Conservation (phyloP, 2,797 vertebrate genomes). For the Distichodus sexfasciatus region DNA sequence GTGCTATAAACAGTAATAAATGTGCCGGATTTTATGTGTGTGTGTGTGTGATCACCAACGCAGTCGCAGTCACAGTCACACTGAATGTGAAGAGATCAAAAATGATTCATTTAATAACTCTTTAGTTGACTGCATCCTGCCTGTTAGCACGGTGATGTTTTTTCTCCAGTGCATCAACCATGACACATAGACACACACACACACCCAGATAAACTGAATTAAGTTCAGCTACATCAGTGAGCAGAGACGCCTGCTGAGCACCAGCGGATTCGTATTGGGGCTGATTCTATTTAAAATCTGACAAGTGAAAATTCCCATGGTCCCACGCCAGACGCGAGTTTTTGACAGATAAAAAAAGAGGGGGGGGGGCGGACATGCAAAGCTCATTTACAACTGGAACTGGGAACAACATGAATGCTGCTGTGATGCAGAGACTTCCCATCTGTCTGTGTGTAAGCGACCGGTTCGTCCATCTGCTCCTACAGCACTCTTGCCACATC, state of each 20-base stretch:
- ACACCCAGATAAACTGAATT: background rate
- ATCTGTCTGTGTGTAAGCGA: constrained; percentile 68
- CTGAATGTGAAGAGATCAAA: constrained; percentile 2
- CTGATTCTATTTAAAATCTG: constrained; percentile 12
- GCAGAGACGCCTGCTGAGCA: background rate
- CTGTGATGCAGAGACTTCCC: constrained; percentile 69
- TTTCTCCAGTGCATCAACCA: background rate
- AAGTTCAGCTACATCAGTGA: background rate
- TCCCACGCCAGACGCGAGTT: constrained; percentile 34
- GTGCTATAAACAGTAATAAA: too few relatives aligned
- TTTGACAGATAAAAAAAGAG: constrained; percentile 30
- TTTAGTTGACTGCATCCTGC: background rate
- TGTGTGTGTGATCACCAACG: too few relatives aligned
- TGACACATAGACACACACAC: too few relatives aligned
- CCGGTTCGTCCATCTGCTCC: constrained; percentile 28
- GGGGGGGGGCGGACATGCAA: constrained; percentile 38
- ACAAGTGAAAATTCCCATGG: constrained; percentile 35
- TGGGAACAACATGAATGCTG: constrained; percentile 63
- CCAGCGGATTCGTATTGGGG: background rate
- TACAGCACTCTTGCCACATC: constrained; percentile 62
- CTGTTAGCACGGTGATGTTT: background rate
- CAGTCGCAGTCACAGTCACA: too few relatives aligned
- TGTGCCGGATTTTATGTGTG: too few relatives aligned
- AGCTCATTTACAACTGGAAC: constrained; percentile 73
- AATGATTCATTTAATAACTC: background rate